Conservation (phyloP, 2,113 vertebrate genomes). For the Sarotherodon lohbergeri region DNA sequence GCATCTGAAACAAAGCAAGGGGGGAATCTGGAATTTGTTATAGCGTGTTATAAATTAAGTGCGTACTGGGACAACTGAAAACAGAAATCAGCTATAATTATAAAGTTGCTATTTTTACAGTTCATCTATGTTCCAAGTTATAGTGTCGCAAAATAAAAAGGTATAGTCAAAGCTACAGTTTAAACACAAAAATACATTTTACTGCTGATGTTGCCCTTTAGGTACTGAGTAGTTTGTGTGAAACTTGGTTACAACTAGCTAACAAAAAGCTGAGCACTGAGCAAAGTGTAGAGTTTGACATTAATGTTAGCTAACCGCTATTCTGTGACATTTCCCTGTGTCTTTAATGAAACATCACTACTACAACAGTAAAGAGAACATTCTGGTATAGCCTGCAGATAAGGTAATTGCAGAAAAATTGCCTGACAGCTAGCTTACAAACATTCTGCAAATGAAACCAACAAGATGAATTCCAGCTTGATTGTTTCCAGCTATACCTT, state of each 20-base stretch:
- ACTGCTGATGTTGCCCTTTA: not conserved
- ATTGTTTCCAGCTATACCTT: not conserved
- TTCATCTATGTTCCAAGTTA: not conserved
- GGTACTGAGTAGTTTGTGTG: not conserved
- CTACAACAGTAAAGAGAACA: not conserved
- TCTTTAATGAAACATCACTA: not conserved
- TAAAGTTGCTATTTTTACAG: not conserved
- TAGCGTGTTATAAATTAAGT: not conserved
- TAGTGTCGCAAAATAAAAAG: accelerated
- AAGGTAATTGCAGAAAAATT: not conserved
- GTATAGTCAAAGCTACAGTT: not conserved
- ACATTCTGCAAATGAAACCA: not conserved
- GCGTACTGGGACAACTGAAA: not conserved
- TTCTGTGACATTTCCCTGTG: not conserved
- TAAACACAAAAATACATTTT: not conserved
- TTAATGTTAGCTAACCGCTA: accelerated
- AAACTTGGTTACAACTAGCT: not conserved
- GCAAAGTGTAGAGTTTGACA: not conserved
- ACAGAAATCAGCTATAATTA: not conserved
- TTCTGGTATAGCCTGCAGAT: not conserved
- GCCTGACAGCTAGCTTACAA: not conserved
- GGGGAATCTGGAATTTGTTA: not conserved
- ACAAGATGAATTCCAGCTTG: not conserved
- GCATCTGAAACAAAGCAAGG: not conserved
- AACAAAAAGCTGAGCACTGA: not conserved